phyloP scores from a whole-genome alignment of 2,888 invertebrate genomes.

The Thecophora atra region DNA sequence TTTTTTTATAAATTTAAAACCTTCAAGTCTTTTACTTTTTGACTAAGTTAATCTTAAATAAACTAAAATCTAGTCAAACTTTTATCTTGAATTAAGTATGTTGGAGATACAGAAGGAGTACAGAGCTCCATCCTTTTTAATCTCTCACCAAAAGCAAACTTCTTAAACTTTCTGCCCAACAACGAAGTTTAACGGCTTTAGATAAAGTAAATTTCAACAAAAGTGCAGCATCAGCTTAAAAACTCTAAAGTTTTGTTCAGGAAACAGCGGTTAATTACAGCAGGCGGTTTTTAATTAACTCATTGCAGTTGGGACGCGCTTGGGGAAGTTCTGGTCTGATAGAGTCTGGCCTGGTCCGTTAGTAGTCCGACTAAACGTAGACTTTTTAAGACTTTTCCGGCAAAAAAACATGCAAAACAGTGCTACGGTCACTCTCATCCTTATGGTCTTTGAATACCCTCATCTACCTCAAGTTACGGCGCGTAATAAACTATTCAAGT shows the following conservation, averaged over 20 bases:
- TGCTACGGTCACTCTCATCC: too few relatives aligned
- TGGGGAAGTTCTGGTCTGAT: neutral
- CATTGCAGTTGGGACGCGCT: neutral
- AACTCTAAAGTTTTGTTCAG: neutral
- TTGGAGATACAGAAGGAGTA: too few relatives aligned
- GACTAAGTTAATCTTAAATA: too few relatives aligned
- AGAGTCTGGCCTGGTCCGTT: too few relatives aligned
- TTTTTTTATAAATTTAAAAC: too few relatives aligned
- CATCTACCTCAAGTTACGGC: neutral
- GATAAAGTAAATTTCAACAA: neutral
- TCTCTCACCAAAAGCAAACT: too few relatives aligned
- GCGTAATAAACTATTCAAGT: constrained; percentile 27
- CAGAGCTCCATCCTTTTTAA: too few relatives aligned
- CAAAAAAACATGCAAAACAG: neutral
- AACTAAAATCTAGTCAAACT: too few relatives aligned
- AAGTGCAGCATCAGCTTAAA: neutral
- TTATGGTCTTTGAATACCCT: neutral
- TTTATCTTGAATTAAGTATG: too few relatives aligned
- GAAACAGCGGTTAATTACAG: constrained; percentile 5
- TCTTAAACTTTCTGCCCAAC: too few relatives aligned
- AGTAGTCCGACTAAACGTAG: neutral
- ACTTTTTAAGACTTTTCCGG: neutral
- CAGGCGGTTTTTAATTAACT: constrained; percentile 22
- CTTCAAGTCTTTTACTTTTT: too few relatives aligned
- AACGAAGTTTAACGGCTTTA: neutral